phyloP scores from a whole-genome alignment of 2,888 invertebrate genomes.

The Rhorus exstirpatorius region DNA sequence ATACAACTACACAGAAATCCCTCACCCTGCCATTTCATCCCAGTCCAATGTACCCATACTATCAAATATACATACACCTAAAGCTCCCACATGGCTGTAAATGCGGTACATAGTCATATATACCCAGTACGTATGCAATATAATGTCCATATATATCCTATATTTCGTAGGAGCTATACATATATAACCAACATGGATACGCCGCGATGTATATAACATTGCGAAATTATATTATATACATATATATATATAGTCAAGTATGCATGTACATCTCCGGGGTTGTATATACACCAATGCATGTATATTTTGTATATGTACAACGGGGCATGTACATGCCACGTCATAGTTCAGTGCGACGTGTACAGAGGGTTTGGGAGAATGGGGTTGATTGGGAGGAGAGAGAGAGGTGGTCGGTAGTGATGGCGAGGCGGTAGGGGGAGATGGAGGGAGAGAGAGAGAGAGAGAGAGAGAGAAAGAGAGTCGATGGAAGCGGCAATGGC shows the following conservation, averaged over 20 bases:
- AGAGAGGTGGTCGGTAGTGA: conserved; percentile 45
- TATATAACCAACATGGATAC: background rate
- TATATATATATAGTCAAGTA: conserved; percentile 19
- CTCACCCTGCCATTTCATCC: conserved; percentile 40
- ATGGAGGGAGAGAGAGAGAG: conserved; percentile 26
- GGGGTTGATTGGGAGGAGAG: conserved; percentile 32
- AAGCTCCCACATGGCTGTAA: background rate
- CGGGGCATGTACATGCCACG: conserved; percentile 74
- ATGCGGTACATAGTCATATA: conserved; percentile 15
- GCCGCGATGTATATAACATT: conserved; percentile 26
- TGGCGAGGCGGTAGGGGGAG: conserved; percentile 23
- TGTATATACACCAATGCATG: conserved; percentile 23
- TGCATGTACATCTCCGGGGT: conserved; percentile 30
- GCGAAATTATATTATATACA: too few relatives aligned
- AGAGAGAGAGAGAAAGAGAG: conserved; percentile 37
- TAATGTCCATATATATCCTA: conserved; percentile 32
- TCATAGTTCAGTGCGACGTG: conserved; percentile 78
- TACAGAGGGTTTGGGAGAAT: conserved; percentile 61
- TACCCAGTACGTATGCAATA: conserved; percentile 11
- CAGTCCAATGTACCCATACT: conserved; percentile 38
- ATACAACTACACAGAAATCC: conserved; percentile 75
- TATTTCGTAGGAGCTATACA: background rate
- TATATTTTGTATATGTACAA: conserved; percentile 56
- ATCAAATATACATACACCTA: background rate
- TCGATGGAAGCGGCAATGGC: conserved; percentile 58